Conservation (phyloP, 30 jellyfish, hydroid and myxozoan species). For the Rhopilema esculentum region DNA sequence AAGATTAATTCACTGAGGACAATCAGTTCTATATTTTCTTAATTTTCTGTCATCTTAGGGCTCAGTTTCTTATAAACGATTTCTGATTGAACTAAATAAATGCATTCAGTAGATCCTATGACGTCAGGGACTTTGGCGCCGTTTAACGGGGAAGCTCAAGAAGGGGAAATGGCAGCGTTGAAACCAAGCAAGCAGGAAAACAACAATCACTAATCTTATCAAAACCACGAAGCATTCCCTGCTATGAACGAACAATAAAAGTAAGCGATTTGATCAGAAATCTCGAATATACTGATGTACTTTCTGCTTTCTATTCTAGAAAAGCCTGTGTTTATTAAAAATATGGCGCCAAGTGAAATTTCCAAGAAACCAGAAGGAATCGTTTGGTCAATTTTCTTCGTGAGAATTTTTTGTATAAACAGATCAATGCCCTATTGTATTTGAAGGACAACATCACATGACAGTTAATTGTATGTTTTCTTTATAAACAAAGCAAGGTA, state of each 20-base stretch:
- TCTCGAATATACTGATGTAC: not conserved
- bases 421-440: no score
- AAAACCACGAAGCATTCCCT: not conserved
- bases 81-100: no score
- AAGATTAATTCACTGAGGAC: no score
- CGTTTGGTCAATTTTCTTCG: not conserved
- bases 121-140: no score
- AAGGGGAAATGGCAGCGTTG: not conserved
- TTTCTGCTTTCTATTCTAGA: not conserved
- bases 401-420: not conserved
- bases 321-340: not conserved
- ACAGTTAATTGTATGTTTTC: no score
- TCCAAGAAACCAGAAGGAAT: not conserved
- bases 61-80: no score
- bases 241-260: not conserved
- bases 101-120: no score
- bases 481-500: no score
- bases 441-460: not conserved
- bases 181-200: not conserved
- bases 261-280: not conserved
- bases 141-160: not conserved
- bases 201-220: not conserved
- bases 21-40: no score
- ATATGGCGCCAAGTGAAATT: not conserved
- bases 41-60: no score